Evolutionary conservation across 2,113 vertebrate genomes (phyloP).

Genomic region (Illadopsis cleaveri): DNA sequence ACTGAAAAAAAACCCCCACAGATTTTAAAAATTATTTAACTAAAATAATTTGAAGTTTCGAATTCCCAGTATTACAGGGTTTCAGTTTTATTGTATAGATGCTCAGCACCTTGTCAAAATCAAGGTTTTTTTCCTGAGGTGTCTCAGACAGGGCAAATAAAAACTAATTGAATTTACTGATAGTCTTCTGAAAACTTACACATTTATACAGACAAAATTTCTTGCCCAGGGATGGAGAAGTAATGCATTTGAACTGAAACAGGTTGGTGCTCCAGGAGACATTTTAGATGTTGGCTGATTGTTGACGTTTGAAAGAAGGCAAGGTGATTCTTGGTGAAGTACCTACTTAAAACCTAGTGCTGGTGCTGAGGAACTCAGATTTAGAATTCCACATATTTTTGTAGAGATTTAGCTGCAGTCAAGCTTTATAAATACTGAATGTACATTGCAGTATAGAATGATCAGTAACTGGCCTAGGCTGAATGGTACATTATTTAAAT

Average conservation of each 20-base stretch:
- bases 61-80: background rate
- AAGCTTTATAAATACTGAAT: background rate
- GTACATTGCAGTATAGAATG: background rate
- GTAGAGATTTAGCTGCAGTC: background rate
- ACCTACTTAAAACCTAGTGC: background rate
- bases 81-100: background rate
- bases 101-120: background rate
- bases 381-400: background rate
- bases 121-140: rapidly evolving
- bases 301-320: background rate
- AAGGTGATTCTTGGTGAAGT: background rate
- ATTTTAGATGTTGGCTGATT: background rate
- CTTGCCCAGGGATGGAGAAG: background rate
- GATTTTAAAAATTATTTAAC: background rate
- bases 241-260: background rate
- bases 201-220: background rate
- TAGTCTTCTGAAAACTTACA: background rate
- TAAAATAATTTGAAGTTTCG: background rate
- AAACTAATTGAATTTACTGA: background rate
- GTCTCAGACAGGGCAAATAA: background rate
- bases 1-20: background rate
- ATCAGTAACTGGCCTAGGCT: background rate
- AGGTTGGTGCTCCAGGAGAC: background rate
- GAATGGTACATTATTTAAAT: background rate
- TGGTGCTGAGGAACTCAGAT: background rate